Conservation (phyloP, 2,113 vertebrate species). For the Capreolus pygargus region DNA sequence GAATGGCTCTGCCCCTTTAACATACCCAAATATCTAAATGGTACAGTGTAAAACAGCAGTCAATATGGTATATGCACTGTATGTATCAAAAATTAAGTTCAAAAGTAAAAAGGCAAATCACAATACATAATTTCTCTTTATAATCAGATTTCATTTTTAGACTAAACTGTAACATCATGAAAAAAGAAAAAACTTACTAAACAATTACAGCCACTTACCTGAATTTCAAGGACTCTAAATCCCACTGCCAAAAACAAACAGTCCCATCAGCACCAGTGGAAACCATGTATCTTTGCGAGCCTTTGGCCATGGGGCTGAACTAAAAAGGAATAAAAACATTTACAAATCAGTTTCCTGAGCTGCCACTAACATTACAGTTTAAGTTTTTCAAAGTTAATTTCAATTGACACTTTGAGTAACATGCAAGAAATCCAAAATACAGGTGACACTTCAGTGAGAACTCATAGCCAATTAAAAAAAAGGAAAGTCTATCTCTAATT, state of each 20-base stretch:
- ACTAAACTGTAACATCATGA: neutral
- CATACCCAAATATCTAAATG: neutral
- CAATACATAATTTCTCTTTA: neutral
- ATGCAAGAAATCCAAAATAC: neutral
- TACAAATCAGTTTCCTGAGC: neutral
- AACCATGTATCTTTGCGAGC: constrained; percentile 93
- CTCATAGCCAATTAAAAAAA: neutral
- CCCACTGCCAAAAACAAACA: constrained; percentile 98
- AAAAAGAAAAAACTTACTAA: neutral
- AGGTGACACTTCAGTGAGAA: neutral
- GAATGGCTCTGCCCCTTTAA: neutral
- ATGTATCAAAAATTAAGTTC: neutral
- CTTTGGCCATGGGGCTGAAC: constrained; percentile 97
- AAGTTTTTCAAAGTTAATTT: constrained; percentile 20
- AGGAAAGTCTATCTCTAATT: neutral
- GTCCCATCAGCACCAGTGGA: constrained; percentile 98
- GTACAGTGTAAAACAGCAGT: neutral
- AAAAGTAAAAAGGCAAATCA: constrained; percentile 32
- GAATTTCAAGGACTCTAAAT: constrained; percentile 90
- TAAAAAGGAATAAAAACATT: constrained; percentile 70
- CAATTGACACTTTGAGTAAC: neutral
- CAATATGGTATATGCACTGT: neutral
- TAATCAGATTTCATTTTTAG: neutral
- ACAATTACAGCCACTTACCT: constrained; percentile 82
- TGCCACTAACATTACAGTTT: neutral